Percentiles rank a stretch among this genome's conserved stretches.
Evolutionary conservation across 2,113 vertebrate species (phyloP).

Genomic region (Malurus cyaneus): DNA sequence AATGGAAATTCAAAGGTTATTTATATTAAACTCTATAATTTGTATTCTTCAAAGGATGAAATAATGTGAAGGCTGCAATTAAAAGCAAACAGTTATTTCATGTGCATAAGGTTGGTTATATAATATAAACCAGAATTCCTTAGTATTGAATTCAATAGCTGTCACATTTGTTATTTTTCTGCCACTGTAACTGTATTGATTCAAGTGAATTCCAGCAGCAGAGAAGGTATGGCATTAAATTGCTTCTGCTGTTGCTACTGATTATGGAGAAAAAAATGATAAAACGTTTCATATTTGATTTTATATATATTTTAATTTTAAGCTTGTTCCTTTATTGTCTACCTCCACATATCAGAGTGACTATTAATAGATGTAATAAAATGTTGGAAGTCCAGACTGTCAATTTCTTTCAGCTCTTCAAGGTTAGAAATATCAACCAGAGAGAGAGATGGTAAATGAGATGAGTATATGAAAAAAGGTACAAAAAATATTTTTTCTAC

Average conservation of each 20-base stretch:
- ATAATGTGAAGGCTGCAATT: background rate
- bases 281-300: background rate
- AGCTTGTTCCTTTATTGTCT: background rate
- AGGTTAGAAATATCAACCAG: background rate
- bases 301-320: background rate
- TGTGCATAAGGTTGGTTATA: background rate
- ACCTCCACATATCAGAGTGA: background rate
- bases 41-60: background rate
- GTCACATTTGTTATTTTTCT: background rate
- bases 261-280: background rate
- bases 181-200: background rate
- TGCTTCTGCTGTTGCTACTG: background rate
- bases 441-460: background rate
- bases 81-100: background rate
- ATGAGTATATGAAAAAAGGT: background rate
- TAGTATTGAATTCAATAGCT: background rate
- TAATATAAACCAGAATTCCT: background rate
- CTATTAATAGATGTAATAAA: background rate
- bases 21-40: background rate
- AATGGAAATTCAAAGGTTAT: background rate
- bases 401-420: background rate
- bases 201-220: background rate
- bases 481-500: background rate
- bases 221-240: background rate
- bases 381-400: background rate